Evolutionary conservation across 2,113 vertebrate species (phyloP).

Genomic region (Oryzias curvinotus): DNA sequence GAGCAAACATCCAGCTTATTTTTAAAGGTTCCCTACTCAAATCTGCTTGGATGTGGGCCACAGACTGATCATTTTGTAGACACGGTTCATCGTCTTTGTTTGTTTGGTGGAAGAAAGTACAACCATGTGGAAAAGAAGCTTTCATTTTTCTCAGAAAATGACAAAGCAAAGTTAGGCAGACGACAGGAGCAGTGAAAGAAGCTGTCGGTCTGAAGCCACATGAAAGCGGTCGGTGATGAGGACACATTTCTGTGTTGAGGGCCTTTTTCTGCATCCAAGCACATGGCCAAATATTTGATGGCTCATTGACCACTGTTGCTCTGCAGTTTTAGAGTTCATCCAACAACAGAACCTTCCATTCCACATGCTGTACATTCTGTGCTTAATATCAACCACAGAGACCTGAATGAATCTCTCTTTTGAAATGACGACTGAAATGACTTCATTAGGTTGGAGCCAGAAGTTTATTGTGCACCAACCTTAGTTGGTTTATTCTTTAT

Average conservation of each 20-base stretch:
- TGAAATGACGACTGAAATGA: too few relatives aligned
- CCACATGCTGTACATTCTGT: not conserved
- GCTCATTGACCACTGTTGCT: constrained; percentile 3
- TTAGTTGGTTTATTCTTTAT: too few relatives aligned
- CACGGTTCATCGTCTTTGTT: constrained; percentile 32
- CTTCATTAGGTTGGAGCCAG: too few relatives aligned
- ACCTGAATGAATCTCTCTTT: too few relatives aligned
- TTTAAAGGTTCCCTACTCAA: constrained; percentile 21
- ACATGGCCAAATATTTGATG: constrained; percentile 14
- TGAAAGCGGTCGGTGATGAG: constrained; percentile 13
- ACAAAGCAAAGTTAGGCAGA: constrained; percentile 14
- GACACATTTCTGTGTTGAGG: not conserved
- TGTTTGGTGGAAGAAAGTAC: constrained; percentile 23
- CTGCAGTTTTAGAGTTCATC: constrained; percentile 6
- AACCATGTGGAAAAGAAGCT: constrained; percentile 43
- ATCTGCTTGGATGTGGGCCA: constrained; percentile 28
- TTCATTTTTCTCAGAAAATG: constrained; percentile 33
- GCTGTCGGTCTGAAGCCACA: constrained; percentile 22
- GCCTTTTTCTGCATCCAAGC: not conserved
- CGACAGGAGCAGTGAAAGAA: constrained; percentile 1
- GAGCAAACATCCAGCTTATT: constrained; percentile 23
- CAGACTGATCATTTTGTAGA: constrained; percentile 17
- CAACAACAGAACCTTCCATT: not conserved
- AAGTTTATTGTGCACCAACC: too few relatives aligned
- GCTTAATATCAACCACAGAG: too few relatives aligned